Percentiles rank a stretch among this genome's conserved stretches.
These are phyloP conservation scores for Cerastoderma edule DNA, from an alignment of 2,888 invertebrate genomes.

Conservation along the genomic window DNA sequence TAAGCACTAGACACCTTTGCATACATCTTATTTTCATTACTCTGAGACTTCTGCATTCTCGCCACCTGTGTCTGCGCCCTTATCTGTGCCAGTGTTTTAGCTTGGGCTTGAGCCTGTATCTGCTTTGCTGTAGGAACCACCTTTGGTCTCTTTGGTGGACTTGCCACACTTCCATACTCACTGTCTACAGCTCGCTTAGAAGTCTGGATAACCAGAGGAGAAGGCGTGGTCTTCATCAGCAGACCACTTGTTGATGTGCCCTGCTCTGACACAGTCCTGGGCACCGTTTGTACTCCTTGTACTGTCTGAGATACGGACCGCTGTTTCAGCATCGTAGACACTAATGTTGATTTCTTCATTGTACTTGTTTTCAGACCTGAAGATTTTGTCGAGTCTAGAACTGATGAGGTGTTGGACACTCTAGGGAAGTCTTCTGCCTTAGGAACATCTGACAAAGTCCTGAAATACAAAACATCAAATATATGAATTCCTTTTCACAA, in stretches of 20 bases:
- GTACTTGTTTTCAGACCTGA: slow-evolving; percentile 29
- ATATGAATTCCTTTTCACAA: not conserved
- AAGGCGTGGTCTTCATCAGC: slow-evolving; percentile 53
- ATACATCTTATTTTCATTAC: slow-evolving; percentile 59
- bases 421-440: slow-evolving; percentile 74
- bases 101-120: slow-evolving; percentile 63
- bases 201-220: slow-evolving; percentile 45
- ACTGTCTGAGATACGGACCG: slow-evolving; percentile 72
- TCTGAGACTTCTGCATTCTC: slow-evolving; percentile 62
- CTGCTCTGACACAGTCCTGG: not conserved
- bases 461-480: no score
- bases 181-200: slow-evolving; percentile 26
- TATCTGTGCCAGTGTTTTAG: slow-evolving; percentile 75
- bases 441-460: slow-evolving; percentile 70
- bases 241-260: slow-evolving; percentile 51
- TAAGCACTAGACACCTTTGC: slow-evolving; percentile 41
- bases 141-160: slow-evolving; percentile 65
- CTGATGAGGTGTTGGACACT: slow-evolving; percentile 32
- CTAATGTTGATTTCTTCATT: slow-evolving; percentile 66
- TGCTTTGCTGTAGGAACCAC: slow-evolving; percentile 47
- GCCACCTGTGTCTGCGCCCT: slow-evolving; percentile 76
- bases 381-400: slow-evolving; percentile 14
- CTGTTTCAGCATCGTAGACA: slow-evolving; percentile 78
- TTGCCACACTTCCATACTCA: slow-evolving; percentile 30
- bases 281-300: slow-evolving; percentile 39